Evolutionary conservation across 2,797 vertebrate genomes (phyloP), one percentile per base, ranked within the genome.

Genomic region (Halcyon smyrnensis): DNA sequence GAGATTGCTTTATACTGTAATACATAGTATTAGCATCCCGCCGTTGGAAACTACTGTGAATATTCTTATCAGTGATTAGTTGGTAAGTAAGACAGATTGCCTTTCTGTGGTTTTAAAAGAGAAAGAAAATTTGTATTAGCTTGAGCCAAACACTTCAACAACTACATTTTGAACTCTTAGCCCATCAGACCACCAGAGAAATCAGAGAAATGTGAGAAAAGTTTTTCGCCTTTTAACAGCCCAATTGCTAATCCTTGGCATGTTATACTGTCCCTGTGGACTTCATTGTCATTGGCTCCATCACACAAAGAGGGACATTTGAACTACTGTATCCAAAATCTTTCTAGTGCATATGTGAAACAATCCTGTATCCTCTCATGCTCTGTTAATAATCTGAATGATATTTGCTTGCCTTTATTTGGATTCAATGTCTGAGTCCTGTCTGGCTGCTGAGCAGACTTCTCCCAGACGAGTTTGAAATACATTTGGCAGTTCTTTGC

Each of bases 391-490:
- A 87, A 85, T 68, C 60, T 51, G 45, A 89, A 75, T 56, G 15
- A 67, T 90, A 93, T 92, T 94, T 93, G 25, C 84, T 94, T 85
- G 64, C 34, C 93, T 90, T 82, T 96, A 71, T 90, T 89, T 89
- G 78, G 86, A 93, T 59, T 62, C 78, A 59, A 18, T 3, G 7
- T 80, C 89, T 94, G 81, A 95, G 39, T 83, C 67, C 50, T 90
- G 84, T 91, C 91, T 94, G 93, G 53, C 81, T 97, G 90, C 84
- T 74, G 16, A 94, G 73, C 90, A 94, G 86, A 83, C 84, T 89
- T 95, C 62, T 96, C 78, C 90, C 84, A 95, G 93, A 90, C 53
- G 0, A 87, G 62, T 71, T 87, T 93, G 62, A 94, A 95, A 95
- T 12, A 4, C 60, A 69, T 87, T 97, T 95, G 91, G 93, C 94